phyloP scores from a whole-genome alignment of 1,140 invertebrate genomes.

The Euwallacea fornicatus region DNA sequence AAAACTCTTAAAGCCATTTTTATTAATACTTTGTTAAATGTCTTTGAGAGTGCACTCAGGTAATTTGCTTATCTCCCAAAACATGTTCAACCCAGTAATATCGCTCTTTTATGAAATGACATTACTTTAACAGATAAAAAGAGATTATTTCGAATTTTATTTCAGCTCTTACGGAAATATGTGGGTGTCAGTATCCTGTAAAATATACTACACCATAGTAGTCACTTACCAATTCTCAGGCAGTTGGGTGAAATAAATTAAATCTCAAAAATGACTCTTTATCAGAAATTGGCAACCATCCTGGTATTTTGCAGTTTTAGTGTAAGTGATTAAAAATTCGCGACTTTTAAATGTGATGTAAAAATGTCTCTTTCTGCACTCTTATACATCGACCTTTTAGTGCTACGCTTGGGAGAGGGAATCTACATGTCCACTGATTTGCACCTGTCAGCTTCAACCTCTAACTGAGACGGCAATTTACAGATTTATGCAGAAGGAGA shows the following conservation, averaged over 20 bases:
- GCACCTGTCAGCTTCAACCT: slow-evolving; percentile 56
- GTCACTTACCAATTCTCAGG: slow-evolving; percentile 13
- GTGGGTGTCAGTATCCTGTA: slow-evolving; percentile 47
- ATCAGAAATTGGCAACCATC: slow-evolving; percentile 3
- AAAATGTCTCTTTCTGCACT: too few species aligned
- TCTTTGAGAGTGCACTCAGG: slow-evolving; percentile 1
- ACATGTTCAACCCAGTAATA: slow-evolving; percentile 15
- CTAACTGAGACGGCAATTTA: slow-evolving; percentile 56
- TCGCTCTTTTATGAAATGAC: slow-evolving; percentile 23
- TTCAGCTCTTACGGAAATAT: slow-evolving; percentile 44
- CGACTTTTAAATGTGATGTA: background rate
- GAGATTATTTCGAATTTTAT: slow-evolving; percentile 33
- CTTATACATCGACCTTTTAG: slow-evolving; percentile 18
- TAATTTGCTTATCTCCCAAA: slow-evolving; percentile 17
- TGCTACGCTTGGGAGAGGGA: slow-evolving; percentile 46
- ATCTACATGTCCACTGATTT: slow-evolving; percentile 54
- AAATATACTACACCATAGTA: slow-evolving; percentile 37
- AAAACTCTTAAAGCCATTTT: background rate
- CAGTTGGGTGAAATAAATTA: slow-evolving; percentile 15
- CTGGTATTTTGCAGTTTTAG: slow-evolving; percentile 9
- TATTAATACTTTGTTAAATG: background rate
- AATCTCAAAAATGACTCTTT: slow-evolving; percentile 15
- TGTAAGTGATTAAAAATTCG: slow-evolving; percentile 16
- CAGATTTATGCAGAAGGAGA: slow-evolving; percentile 54
- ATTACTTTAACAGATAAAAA: slow-evolving; percentile 33